Evolutionary conservation across 2,113 vertebrate species (phyloP).

Genomic region (Rynchops niger): DNA sequence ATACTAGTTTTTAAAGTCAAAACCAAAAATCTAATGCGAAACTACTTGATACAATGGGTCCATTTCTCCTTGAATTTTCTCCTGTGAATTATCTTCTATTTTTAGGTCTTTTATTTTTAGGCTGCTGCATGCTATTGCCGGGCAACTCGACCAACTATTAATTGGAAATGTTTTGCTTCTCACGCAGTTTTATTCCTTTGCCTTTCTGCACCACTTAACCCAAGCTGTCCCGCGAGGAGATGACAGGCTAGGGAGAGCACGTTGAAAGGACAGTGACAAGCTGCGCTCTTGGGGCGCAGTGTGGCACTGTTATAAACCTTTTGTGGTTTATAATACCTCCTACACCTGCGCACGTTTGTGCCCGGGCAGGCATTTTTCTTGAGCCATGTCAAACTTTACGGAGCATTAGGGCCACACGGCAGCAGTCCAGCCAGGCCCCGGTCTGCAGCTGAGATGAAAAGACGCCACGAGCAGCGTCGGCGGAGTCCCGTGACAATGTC

Average conservation of each 20-base stretch:
- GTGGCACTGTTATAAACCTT: neutral
- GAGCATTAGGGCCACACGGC: neutral
- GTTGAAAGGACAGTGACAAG: neutral
- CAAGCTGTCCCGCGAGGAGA: neutral
- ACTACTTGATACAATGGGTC: neutral
- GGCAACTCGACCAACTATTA: constrained; percentile 22
- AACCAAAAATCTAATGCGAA: neutral
- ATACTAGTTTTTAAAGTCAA: neutral
- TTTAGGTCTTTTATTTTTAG: constrained; percentile 65
- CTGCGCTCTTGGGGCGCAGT: neutral
- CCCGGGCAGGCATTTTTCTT: neutral
- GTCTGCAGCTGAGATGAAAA: neutral
- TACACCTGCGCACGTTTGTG: neutral
- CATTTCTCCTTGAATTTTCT: constrained; percentile 53
- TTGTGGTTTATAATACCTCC: neutral
- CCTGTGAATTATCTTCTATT: constrained; percentile 57
- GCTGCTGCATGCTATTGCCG: constrained; percentile 14
- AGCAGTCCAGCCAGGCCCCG: neutral
- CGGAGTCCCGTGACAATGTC: neutral
- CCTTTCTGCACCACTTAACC: neutral
- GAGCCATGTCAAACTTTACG: constrained; percentile 8
- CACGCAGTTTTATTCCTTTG: neutral
- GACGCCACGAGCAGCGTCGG: neutral
- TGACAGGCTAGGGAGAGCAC: neutral
- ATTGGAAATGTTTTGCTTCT: constrained; percentile 28